Conservation (phyloP, 1,140 invertebrate genomes). For the Subanguina moxae region DNA sequence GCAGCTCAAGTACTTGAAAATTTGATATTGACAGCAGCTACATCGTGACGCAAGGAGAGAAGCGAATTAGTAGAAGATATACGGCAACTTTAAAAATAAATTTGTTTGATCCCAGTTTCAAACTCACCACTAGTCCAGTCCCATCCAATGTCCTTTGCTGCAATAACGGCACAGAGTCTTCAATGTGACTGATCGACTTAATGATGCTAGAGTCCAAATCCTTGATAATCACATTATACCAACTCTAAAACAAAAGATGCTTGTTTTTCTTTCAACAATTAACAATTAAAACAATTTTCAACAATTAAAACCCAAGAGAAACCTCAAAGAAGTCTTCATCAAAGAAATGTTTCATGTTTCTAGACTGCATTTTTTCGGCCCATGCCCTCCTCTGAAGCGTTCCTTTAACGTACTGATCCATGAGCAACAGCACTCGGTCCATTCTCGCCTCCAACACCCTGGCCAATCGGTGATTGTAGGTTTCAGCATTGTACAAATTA, state of each 20-base stretch:
- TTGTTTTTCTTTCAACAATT: no score
- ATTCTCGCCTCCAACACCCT: conserved; percentile 42
- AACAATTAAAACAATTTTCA: conserved; percentile 4
- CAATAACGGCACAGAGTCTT: conserved; percentile 36
- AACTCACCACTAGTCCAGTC: conserved; percentile 22
- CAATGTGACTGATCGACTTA: conserved; percentile 47
- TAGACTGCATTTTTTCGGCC: conserved; percentile 56
- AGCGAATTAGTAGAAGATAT: no score
- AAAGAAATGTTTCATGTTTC: conserved; percentile 58
- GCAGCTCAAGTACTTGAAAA: no score
- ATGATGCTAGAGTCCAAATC: conserved; percentile 52
- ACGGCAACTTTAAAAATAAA: no score
- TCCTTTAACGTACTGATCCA: conserved; percentile 51
- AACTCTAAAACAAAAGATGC: conserved; percentile 29
- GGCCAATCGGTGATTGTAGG: conserved; percentile 35
- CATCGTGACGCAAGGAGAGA: no score
- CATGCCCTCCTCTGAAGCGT: conserved; percentile 46
- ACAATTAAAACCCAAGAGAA: conserved; percentile 1
- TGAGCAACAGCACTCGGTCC: conserved; percentile 50
- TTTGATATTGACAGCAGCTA: no score
- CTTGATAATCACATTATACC: conserved; percentile 52
- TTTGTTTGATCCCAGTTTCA: no score
- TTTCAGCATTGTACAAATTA: conserved; percentile 21
- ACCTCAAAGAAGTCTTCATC: conserved; percentile 59
- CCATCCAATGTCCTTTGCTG: conserved; percentile 24